Percentiles rank a stretch among this genome's conserved stretches.
Evolutionary conservation across 2,888 invertebrate species (phyloP).

Genomic region (Torymus aiolomorphi): DNA sequence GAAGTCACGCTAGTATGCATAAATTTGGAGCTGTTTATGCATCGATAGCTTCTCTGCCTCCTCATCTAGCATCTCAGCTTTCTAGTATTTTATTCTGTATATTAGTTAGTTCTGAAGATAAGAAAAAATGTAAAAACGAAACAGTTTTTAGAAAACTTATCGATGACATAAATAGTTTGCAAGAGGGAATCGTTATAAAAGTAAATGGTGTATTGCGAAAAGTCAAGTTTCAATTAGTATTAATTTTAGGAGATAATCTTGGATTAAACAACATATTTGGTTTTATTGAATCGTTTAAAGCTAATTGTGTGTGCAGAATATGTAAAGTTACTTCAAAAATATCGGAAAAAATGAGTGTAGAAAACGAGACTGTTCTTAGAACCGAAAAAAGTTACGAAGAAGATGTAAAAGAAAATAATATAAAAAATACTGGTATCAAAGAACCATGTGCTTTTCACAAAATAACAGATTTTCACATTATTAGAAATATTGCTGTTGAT

Average conservation of each 20-base stretch:
- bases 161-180: too few relatives aligned
- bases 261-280: slow-evolving; percentile 10
- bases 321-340: not conserved
- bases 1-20: too few relatives aligned
- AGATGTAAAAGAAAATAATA: not conserved
- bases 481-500: not conserved
- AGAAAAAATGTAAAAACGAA: too few relatives aligned
- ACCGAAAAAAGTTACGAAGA: not conserved
- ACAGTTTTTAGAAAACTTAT: too few relatives aligned
- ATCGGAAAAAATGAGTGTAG: not conserved
- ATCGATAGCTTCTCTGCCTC: too few relatives aligned
- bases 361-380: not conserved
- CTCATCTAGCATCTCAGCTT: too few relatives aligned
- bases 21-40: too few relatives aligned
- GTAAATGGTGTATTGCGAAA: not conserved
- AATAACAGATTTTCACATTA: not conserved
- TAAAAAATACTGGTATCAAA: not conserved
- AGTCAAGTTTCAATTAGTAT: slow-evolving; percentile 6
- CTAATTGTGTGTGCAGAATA: not conserved
- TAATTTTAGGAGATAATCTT: slow-evolving; percentile 8
- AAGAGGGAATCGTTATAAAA: not conserved
- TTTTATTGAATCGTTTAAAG: slow-evolving; percentile 1
- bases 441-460: not conserved
- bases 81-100: too few relatives aligned
- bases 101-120: too few relatives aligned